Evolutionary conservation across 2,888 invertebrate species (phyloP).

Genomic region (Amphipyra berbera): DNA sequence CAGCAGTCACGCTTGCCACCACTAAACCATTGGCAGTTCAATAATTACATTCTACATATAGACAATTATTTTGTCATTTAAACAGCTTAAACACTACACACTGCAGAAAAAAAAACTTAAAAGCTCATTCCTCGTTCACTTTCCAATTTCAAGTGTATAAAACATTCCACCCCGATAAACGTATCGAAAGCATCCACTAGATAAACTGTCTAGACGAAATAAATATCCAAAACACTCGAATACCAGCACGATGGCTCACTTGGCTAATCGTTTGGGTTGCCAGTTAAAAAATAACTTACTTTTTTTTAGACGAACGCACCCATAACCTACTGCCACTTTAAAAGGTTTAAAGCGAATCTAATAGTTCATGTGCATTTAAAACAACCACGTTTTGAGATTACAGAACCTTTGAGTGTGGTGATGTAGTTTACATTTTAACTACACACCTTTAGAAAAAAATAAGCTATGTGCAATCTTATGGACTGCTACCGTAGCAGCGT

Average conservation of each 20-base stretch:
- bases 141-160: constrained; percentile 82
- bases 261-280: constrained; percentile 84
- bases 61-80: constrained; percentile 39
- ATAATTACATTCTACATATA: constrained; percentile 21
- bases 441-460: constrained; percentile 6
- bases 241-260: constrained; percentile 87
- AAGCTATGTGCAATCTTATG: constrained; percentile 37
- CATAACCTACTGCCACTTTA: constrained; percentile 82
- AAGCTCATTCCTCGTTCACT: constrained; percentile 69
- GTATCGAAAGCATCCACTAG: constrained; percentile 78
- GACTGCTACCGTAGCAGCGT: constrained; percentile 3
- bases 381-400: constrained; percentile 77
- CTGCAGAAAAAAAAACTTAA: constrained; percentile 66
- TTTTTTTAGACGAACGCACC: constrained; percentile 73
- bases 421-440: constrained; percentile 52
- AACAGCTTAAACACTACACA: constrained; percentile 33
- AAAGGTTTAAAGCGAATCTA: constrained; percentile 85
- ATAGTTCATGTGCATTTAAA: constrained; percentile 79
- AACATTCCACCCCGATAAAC: constrained; percentile 84
- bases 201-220: constrained; percentile 88
- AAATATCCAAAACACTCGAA: constrained; percentile 87
- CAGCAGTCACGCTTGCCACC: no score
- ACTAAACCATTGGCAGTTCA: no score
- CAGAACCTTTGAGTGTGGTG: constrained; percentile 67
- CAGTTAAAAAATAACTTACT: constrained; percentile 75